A percentile compares a stretch with the other conserved stretches of the same genome.
These are phyloP conservation scores for Sitophilus oryzae DNA, from an alignment of 1,140 invertebrate genomes.

Conservation along the genomic window DNA sequence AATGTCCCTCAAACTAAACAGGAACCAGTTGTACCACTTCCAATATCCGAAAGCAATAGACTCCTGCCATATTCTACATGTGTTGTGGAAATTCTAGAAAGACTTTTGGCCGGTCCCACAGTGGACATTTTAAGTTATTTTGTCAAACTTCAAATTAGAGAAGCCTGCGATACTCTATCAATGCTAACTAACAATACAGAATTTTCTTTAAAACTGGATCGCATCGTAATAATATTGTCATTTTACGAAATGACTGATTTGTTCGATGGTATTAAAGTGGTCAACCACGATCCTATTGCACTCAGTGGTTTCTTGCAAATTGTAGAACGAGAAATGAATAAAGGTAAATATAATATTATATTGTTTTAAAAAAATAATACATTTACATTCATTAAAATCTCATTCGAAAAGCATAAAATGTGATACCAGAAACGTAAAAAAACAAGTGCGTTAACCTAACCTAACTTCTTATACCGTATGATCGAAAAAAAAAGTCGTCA, in stretches of 20 bases:
- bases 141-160: slow-evolving; percentile 13
- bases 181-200: slow-evolving; percentile 10
- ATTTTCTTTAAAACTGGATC: slow-evolving; percentile 7
- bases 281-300: slow-evolving; percentile 19
- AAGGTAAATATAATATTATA: slow-evolving; percentile 14
- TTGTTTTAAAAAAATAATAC: background rate
- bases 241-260: slow-evolving; percentile 20
- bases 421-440: no score
- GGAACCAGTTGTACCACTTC: slow-evolving; percentile 3
- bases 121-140: slow-evolving; percentile 13
- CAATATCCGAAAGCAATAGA: background rate
- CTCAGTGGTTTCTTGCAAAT: slow-evolving; percentile 19
- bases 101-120: slow-evolving; percentile 12
- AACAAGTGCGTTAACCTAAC: no score
- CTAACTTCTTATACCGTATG: no score
- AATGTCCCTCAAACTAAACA: slow-evolving; percentile 6
- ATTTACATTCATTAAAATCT: no score
- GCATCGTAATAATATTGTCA: slow-evolving; percentile 18
- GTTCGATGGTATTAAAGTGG: slow-evolving; percentile 22
- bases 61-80: background rate
- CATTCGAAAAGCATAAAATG: no score
- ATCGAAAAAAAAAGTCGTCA: no score
- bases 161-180: slow-evolving; percentile 13
- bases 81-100: slow-evolving; percentile 16
- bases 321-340: slow-evolving; percentile 14